Percentiles rank a stretch among this genome's conserved stretches.
Conservation (phyloP, 2,113 vertebrate species). For the Otocyon megalotis region DNA sequence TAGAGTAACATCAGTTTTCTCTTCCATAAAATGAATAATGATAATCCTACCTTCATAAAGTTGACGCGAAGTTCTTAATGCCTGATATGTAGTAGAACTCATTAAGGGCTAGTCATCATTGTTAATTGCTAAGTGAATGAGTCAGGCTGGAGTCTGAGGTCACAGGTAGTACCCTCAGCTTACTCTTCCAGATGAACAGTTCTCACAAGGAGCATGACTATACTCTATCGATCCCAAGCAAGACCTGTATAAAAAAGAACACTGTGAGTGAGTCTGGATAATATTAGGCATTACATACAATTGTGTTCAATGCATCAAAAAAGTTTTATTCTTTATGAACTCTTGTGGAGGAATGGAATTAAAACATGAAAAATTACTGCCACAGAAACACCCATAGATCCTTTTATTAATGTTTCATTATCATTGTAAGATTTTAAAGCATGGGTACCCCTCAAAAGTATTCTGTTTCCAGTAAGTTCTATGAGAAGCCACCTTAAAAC, state of each 20-base stretch:
- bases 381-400: background rate
- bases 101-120: constrained; percentile 32
- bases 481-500: background rate
- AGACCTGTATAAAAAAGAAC: background rate
- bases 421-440: constrained; percentile 48
- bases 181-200: background rate
- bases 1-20: constrained; percentile 17
- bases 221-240: constrained; percentile 2
- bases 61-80: constrained; percentile 23
- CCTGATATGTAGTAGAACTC: background rate
- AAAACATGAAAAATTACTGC: constrained; percentile 33
- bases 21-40: constrained; percentile 10
- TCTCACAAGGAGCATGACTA: background rate
- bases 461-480: constrained; percentile 2
- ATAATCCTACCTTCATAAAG: constrained; percentile 44
- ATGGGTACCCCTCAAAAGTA: background rate
- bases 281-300: background rate
- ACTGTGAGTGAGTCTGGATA: background rate
- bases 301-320: constrained; percentile 13
- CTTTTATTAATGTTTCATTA: constrained; percentile 23
- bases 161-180: background rate
- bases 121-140: constrained; percentile 24
- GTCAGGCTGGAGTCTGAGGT: constrained; percentile 5
- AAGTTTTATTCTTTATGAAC: background rate
- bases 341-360: background rate